Base-by-base conservation (phyloP, 2,888 invertebrate genomes). In the Harpagoxenus sublaevis region DNA sequence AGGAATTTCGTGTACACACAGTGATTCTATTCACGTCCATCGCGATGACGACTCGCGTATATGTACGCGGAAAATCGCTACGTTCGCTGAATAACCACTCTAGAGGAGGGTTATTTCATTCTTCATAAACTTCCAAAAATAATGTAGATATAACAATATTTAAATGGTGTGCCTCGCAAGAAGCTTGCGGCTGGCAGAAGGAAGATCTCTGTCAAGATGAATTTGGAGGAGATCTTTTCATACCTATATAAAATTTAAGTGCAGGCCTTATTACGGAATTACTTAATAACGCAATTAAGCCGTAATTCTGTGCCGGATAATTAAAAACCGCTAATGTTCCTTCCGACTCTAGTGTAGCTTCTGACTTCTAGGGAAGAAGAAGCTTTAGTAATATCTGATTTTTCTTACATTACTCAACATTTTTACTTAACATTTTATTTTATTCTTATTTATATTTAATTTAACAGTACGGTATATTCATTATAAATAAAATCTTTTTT, bases 1-100 rank as follows among this genome's bases (percentile, higher is more conserved):
- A 12, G 9, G 60, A 79, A 70, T 79, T 60, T 79, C 48, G 42
- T 60, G 23, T 79, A 79, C 45, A 45, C 57, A 45, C 48, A 35
- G 35, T 68, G 35, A 79, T 70, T 70, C 79, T 28, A 70, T 79
- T 79, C 79, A 79, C 70, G 70, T 78, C 31, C 55, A n/a, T 45
- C 60, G 70, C 35, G 57, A 48, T 79, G 79, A 79, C n/a, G 48
- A 31, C 68, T 79, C 12, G 3, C 23, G 75, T 48, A 75, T 39
- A 65, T 18, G 53, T 39, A n/a, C 39, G 3, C 48, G 23, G 70
- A 70, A 68, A 79, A 79, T 79, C 48, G 45, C 45, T 70, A 70
- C 79, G 28, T 79, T 60, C 18, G 18, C 3, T 66, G 79, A 51
- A 79, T 79, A 79, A 70, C 70, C 5, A n/a, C 70, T 10, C 8